These are phyloP conservation scores for Cyclopterus lumpus DNA, from an alignment of 2,797 vertebrate genomes.

Conservation along the genomic window DNA sequence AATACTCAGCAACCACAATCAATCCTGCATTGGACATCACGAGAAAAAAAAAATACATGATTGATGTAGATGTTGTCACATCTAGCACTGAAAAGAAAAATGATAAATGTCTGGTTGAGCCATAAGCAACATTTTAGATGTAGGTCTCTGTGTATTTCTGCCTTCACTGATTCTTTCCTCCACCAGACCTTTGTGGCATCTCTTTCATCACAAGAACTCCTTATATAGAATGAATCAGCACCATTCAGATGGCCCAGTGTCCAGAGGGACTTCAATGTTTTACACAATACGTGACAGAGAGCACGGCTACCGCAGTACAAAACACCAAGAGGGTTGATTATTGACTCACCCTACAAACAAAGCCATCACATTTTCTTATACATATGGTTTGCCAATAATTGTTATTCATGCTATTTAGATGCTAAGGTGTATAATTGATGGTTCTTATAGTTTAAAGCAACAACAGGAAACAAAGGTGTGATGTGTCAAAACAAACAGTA, in stretches of 20 bases:
- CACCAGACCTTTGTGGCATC: not conserved
- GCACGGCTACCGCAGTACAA: not conserved
- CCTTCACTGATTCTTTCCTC: slow-evolving; percentile 10
- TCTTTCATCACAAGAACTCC: slow-evolving; percentile 30
- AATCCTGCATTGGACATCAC: not conserved
- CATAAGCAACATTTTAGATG: not conserved
- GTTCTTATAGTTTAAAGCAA: not conserved
- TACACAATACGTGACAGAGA: slow-evolving; percentile 6
- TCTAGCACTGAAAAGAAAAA: not conserved
- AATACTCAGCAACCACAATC: not conserved
- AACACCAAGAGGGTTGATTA: not conserved
- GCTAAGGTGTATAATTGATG: not conserved
- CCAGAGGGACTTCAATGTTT: slow-evolving; percentile 12
- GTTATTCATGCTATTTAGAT: not conserved
- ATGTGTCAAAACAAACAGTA: not conserved
- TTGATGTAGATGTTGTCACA: not conserved
- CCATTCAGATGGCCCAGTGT: not conserved
- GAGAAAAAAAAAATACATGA: not conserved
- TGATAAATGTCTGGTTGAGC: not conserved
- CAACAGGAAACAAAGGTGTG: not conserved
- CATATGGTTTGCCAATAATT: not conserved
- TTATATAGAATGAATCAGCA: slow-evolving; percentile 11
- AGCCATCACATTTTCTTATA: not conserved
- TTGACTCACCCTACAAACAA: not conserved
- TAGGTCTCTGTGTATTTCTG: not conserved